Evolutionary conservation across 2,113 vertebrate species (phyloP), one percentile per base, ranked within the genome.

Genomic region (Sphyrna mokarran): DNA sequence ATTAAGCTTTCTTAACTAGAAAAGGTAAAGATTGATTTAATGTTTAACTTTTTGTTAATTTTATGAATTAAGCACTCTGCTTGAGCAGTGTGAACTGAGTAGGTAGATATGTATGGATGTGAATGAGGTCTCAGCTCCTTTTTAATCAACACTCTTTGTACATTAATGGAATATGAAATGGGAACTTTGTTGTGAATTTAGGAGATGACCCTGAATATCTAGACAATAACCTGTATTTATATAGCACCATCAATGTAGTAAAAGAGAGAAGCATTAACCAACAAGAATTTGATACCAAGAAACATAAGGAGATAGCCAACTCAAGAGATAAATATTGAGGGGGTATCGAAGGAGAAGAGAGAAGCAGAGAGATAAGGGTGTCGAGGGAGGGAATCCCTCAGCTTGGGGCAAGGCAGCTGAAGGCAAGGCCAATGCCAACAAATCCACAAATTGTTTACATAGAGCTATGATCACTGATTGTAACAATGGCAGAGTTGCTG

Each of bases 1-100:
- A 94, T 70, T 8, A 94, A 90, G 91, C 37, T 66, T 94, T 22
- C 18, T 40, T 70, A 94, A 69, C 69, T 94, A 94, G 63, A 94
- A 40, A 20, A 94, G n/a, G 18, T 66, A n/a, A 69, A 37, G 63
- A 18, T 69, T 69, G 63, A 94, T 94, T 94, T 94, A 69, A 94
- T 10, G 9, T n/a, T 20, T 94, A 69, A 94, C 66, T 69, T 94
- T 69, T 23, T 69, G 33, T 94, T 94, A 43, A 94, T n/a, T 69
- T 69, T 69, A 66, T 94, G 63, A 94, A 94, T 94, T 63, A 69
- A 94, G 68, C 20, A 43, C 63, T 69, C 16, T 40, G 66, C 37
- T 69, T 69, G 69, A 40, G 13, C 93, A 26, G 66, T 70, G 18
- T 26, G 22, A 18, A 58, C 14, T 94, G 37, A 70, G 8, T 26